Percentiles rank a stretch among this genome's conserved stretches.
Conservation (phyloP, 1,140 invertebrate species). For the Eulimnadia texana region DNA sequence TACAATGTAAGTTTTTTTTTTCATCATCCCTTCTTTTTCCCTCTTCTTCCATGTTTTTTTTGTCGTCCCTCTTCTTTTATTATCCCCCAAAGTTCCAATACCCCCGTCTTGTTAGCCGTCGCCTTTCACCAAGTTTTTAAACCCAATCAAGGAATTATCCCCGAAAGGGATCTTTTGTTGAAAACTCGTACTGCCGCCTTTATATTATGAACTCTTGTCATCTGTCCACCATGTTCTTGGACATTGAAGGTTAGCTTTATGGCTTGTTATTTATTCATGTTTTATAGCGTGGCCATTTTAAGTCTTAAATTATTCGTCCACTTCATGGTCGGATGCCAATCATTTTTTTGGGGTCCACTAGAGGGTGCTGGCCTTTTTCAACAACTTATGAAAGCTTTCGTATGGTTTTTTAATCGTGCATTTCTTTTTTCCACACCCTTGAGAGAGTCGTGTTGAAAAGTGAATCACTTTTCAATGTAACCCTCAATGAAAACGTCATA, state of each 20-base stretch:
- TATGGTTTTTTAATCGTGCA: too few relatives aligned
- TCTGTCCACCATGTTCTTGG: neutral
- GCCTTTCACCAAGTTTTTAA: too few relatives aligned
- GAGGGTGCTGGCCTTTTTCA: neutral
- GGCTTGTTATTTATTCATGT: too few relatives aligned
- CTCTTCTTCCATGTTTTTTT: neutral
- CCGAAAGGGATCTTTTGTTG: too few relatives aligned
- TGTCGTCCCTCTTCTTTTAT: too few relatives aligned
- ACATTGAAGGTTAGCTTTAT: too few relatives aligned
- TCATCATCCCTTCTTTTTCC: neutral
- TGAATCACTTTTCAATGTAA: neutral
- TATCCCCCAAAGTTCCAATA: too few relatives aligned
- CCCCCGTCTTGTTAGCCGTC: too few relatives aligned
- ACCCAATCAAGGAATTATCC: too few relatives aligned
- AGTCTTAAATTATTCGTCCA: neutral
- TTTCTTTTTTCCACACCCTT: too few relatives aligned
- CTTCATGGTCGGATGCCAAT: neutral
- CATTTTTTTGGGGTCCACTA: neutral
- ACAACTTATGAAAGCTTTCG: neutral
- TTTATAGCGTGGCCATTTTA: neutral
- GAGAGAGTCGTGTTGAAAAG: too few relatives aligned
- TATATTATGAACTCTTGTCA: neutral
- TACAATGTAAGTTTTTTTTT: neutral
- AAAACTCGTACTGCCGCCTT: too few relatives aligned
- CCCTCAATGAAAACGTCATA: neutral